Evolutionary conservation across 2,797 vertebrate species (phyloP).

Genomic region (Echiichthys vipera): DNA sequence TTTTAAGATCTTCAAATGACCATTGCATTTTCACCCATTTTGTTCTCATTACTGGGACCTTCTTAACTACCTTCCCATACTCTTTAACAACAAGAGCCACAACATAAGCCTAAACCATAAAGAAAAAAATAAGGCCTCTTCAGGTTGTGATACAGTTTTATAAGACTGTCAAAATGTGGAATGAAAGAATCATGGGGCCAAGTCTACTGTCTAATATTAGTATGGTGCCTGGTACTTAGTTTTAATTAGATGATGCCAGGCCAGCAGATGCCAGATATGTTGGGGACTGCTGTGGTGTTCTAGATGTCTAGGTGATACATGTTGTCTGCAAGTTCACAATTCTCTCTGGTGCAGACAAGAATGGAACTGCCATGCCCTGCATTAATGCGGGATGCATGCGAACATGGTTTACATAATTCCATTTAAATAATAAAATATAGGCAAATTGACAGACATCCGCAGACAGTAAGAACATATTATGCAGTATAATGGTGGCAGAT

Average conservation of each 20-base stretch:
- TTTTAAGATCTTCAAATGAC: conserved; percentile 9
- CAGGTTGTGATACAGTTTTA: conserved; percentile 27
- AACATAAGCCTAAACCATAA: background rate
- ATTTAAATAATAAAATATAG: background rate
- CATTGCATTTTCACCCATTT: background rate
- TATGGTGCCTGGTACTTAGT: conserved; percentile 10
- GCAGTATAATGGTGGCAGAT: background rate
- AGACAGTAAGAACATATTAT: conserved; percentile 3
- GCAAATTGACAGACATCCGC: background rate
- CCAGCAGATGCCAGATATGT: conserved; percentile 12
- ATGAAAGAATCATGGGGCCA: conserved; percentile 28
- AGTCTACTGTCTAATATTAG: conserved; percentile 68
- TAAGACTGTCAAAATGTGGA: conserved; percentile 18
- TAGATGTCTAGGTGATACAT: conserved; percentile 4
- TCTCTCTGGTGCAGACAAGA: background rate
- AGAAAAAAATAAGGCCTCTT: conserved; percentile 1
- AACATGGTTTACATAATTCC: background rate
- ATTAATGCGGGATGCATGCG: background rate
- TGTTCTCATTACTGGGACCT: conserved; percentile 19
- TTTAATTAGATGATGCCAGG: conserved; percentile 40
- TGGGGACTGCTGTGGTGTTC: background rate
- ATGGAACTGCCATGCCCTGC: background rate
- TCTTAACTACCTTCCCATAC: background rate
- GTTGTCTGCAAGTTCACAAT: background rate
- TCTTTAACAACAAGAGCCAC: conserved; percentile 1